A percentile compares a stretch with the other conserved stretches of the same genome.
Conservation (phyloP, 2,113 vertebrate species). For the Menura novaehollandiae region DNA sequence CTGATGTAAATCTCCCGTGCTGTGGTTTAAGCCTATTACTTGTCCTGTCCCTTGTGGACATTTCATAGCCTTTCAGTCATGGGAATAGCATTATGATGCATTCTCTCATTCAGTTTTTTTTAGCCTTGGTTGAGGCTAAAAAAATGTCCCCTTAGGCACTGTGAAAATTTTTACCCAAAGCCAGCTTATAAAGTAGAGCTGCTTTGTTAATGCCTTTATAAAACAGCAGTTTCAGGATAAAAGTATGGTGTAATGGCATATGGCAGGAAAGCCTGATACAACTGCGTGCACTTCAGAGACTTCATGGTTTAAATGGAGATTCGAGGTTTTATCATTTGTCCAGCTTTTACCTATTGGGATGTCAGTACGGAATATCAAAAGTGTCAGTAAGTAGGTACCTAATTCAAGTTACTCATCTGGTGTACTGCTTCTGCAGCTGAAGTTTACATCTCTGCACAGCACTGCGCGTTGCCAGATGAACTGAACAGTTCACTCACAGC, state of each 20-base stretch:
- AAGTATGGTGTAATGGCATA: not conserved
- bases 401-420: not conserved
- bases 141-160: not conserved
- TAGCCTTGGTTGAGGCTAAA: not conserved
- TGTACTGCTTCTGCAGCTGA: not conserved
- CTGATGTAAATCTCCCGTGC: not conserved
- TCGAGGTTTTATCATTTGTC: not conserved
- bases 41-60: slow-evolving; percentile 38
- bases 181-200: not conserved
- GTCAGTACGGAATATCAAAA: not conserved
- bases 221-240: not conserved
- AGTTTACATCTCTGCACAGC: not conserved
- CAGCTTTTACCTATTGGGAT: not conserved
- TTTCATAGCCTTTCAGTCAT: slow-evolving; percentile 23
- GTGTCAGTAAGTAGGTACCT: not conserved
- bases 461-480: rapidly evolving
- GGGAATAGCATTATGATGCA: slow-evolving; percentile 4
- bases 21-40: slow-evolving; percentile 41
- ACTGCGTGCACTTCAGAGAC: not conserved
- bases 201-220: slow-evolving; percentile 24
- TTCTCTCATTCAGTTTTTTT: not conserved
- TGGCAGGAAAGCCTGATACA: not conserved
- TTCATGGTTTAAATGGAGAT: not conserved
- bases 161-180: slow-evolving; percentile 18
- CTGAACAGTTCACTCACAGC: not conserved